A percentile compares a stretch with the other conserved stretches of the same genome.
These are phyloP conservation scores for Petaurus breviceps DNA, from an alignment of 2,113 vertebrate species.

Conservation along the genomic window DNA sequence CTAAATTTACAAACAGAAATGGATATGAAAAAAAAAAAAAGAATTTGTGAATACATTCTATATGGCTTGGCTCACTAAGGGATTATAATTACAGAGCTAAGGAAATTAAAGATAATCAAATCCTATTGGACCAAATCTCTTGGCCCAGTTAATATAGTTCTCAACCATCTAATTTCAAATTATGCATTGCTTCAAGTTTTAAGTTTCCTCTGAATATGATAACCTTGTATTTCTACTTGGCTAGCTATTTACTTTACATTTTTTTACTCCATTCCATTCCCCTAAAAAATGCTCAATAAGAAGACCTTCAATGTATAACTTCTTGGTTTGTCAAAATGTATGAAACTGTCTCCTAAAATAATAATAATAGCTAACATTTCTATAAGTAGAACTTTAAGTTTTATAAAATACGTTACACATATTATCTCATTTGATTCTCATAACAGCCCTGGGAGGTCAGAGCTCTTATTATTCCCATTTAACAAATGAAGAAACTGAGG, in stretches of 20 bases:
- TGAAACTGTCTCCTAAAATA: not conserved
- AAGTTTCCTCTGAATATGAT: not conserved
- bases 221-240: not conserved
- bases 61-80: not conserved
- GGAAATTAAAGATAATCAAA: not conserved
- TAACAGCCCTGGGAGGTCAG: not conserved
- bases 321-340: not conserved
- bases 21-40: not conserved
- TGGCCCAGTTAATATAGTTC: not conserved
- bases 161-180: not conserved
- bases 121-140: not conserved
- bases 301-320: not conserved
- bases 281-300: not conserved
- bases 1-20: not conserved
- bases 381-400: not conserved
- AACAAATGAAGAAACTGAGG: not conserved
- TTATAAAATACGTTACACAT: not conserved
- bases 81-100: not conserved
- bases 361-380: not conserved
- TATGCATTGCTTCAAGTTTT: not conserved
- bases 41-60: not conserved
- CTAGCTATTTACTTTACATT: not conserved
- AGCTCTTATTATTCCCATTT: not conserved
- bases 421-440: not conserved
- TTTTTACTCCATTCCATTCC: not conserved